These are phyloP conservation scores for Notamacropus eugenii DNA, from an alignment of 2,797 vertebrate genomes.

Conservation along the genomic window DNA sequence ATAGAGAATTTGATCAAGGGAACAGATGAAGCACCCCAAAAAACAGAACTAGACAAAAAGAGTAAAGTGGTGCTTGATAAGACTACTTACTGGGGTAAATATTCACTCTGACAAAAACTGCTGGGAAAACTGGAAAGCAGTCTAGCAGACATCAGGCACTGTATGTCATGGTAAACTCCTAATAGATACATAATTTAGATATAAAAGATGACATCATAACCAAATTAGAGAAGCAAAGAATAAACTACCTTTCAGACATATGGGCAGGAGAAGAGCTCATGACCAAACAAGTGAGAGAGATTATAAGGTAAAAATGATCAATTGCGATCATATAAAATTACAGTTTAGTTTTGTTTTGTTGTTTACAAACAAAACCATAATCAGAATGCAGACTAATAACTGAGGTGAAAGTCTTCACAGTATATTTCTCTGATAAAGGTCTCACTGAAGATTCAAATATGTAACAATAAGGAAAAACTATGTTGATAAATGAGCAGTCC, in stretches of 20 bases:
- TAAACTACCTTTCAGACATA: too few relatives aligned
- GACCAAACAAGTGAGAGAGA: background rate
- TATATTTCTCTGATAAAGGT: background rate
- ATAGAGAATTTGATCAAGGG: background rate
- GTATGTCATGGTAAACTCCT: background rate
- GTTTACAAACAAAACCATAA: background rate
- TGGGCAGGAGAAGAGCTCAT: too few relatives aligned
- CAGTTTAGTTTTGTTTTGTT: too few relatives aligned
- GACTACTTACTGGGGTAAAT: background rate
- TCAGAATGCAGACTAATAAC: background rate
- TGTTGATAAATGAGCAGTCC: background rate
- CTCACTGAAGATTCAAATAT: background rate
- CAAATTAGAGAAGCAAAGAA: too few relatives aligned
- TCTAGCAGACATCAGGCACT: background rate
- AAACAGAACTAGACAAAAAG: background rate
- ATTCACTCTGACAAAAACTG: background rate
- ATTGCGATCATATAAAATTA: background rate
- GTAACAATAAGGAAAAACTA: background rate
- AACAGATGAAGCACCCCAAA: background rate
- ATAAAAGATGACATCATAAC: too few relatives aligned
- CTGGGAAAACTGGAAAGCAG: background rate
- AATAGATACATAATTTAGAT: background rate
- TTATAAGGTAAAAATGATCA: background rate
- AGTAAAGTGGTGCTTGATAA: background rate
- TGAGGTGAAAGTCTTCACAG: background rate